Base-by-base conservation (phyloP, 2,888 invertebrate species). In the Cyclophora punctaria region DNA sequence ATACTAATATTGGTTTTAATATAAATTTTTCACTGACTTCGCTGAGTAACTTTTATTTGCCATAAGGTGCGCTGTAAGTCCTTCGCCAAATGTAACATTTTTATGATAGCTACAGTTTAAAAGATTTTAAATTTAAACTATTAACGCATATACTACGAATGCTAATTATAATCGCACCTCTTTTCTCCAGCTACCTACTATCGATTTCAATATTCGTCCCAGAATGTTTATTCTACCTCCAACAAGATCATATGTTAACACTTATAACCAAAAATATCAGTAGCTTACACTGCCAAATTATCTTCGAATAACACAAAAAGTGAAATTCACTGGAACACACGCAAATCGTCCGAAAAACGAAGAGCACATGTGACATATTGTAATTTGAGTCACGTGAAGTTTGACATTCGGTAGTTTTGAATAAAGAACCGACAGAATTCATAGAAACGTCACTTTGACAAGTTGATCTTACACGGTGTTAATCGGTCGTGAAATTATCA, bases 401-500 rank as follows among this genome's bases (percentile, higher is more conserved):
- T 64, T 66, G 69, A 64, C 67, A 71, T 69, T 69, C 75, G 69
- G 71, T 67, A 71, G 71, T 63, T 69, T 69, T 67, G 69, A 69
- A 68, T 20, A 63, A 63, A 52, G 58, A 49, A 60, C 69, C 72
- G 70, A 63, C 70, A 49, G 60, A 78, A 69, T 83, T 81, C 83
- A 77, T 55, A 68, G 84, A 83, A 85, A 74, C 67, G 67, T 71
- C 69, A 67, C 63, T 64, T 58, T 72, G 72, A 74, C 59, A 60
- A 62, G 64, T 64, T 71, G 66, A 76, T 75, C 70, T 62, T 56
- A 53, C 55, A 53, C 42, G 62, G 56, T 64, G 74, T 66, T 75
- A 83, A 82, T 78, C 67, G 69, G 53, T 70, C 78, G 79, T 83
- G 76, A 82, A 84, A 85, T 83, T 68, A 56, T 20, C 20, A 20